phyloP scores from a whole-genome alignment of 2,113 vertebrate genomes.

The Cinclus mexicanus region DNA sequence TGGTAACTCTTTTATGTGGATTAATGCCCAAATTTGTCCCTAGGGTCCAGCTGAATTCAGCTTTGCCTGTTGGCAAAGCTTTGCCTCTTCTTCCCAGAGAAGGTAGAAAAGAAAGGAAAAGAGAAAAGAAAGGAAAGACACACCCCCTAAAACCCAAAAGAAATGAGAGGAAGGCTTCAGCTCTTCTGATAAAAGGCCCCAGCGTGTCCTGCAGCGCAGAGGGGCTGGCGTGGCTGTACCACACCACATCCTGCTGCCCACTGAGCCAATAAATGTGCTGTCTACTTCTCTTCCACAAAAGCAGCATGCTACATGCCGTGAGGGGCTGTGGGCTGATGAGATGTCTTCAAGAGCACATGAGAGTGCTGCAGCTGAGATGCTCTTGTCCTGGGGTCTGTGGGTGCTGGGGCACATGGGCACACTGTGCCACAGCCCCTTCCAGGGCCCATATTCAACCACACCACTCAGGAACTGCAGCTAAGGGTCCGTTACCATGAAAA shows the following conservation, averaged over 20 bases:
- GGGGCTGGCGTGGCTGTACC: background rate
- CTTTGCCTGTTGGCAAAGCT: background rate
- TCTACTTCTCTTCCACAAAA: background rate
- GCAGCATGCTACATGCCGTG: background rate
- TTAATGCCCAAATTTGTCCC: background rate
- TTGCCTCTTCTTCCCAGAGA: background rate
- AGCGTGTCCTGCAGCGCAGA: background rate
- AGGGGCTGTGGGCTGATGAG: background rate
- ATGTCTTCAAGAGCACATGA: background rate
- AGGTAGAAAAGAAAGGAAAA: background rate
- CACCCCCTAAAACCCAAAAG: no score
- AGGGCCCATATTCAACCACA: background rate
- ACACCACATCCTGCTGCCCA: accelerated
- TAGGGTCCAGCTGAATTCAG: background rate
- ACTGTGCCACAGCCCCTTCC: accelerated
- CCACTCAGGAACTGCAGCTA: background rate
- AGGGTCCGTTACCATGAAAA: background rate
- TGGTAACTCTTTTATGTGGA: background rate
- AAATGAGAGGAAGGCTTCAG: background rate
- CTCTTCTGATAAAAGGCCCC: background rate
- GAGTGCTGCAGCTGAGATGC: background rate
- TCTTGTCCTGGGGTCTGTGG: background rate
- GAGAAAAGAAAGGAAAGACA: background rate
- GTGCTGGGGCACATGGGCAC: accelerated
- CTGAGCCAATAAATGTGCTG: background rate